A percentile compares a stretch with the other conserved stretches of the same genome.
Evolutionary conservation across 2,113 vertebrate genomes (phyloP).

Genomic region (Cyanoliseus patagonus): DNA sequence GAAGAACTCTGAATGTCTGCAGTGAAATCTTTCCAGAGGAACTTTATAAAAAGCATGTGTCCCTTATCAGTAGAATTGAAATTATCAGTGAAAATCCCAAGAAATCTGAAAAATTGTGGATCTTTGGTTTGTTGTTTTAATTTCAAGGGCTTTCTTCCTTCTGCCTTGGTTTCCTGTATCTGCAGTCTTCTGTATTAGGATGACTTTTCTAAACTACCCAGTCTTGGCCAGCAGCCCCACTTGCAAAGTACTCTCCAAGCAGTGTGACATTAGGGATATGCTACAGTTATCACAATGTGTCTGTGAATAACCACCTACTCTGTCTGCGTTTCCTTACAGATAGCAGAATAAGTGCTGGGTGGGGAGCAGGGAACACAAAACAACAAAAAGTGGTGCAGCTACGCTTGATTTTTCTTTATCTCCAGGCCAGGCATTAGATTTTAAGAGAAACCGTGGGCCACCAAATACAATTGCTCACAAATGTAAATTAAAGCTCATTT

Average conservation of each 20-base stretch:
- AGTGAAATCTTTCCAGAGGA: background rate
- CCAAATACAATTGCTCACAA: background rate
- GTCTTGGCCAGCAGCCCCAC: background rate
- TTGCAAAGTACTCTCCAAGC: background rate
- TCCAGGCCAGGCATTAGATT: background rate
- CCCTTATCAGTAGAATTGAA: background rate
- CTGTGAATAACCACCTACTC: background rate
- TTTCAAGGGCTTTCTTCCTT: background rate
- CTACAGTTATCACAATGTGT: background rate
- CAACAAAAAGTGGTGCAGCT: background rate
- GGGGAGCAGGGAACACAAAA: background rate
- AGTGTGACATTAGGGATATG: background rate
- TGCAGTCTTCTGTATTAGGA: background rate
- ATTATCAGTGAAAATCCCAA: background rate
- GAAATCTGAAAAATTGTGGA: background rate
- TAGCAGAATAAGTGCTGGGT: background rate
- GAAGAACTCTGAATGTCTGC: background rate
- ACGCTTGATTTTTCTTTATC: background rate
- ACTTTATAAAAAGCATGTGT: background rate
- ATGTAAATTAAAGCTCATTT: background rate
- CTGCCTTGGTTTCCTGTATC: background rate
- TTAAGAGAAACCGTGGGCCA: background rate
- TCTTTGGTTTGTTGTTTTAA: background rate
- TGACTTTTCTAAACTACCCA: background rate
- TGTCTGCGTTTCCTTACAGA: background rate